Base-by-base conservation (phyloP, 1,140 invertebrate species). In the Aphaenogaster rudis region DNA sequence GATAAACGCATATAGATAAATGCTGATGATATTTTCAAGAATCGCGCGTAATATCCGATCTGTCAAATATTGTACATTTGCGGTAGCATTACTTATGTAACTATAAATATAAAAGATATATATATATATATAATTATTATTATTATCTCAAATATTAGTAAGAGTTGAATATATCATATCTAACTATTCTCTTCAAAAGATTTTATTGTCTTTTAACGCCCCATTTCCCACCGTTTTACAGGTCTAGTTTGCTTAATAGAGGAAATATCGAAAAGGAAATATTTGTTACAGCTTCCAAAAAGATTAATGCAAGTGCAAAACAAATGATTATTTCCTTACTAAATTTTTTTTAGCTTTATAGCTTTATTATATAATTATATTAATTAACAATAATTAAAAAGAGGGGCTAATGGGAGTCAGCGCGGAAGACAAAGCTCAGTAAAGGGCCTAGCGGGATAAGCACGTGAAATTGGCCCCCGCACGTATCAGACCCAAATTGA, bases 51-150 rank as follows among this genome's bases (percentile, higher is more conserved):
- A 90, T 88, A 88, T 88, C 79, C 42, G 88, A 89, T 71, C 88
- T 93, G 91, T 93, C 91, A 91, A 92, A 93, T 93, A 93, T 93
- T 93, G 92, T 93, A 93, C 88, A 93, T 93, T 93, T 88, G 88
- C 88, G 76, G 89, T 87, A 86, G 64, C 74, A 86, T 92, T 92
- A 80, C 74, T 76, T 92, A 88, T 88, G 74, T 87, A 64, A 90
- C 39, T 79, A 86, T 89, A 89, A 76, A 61, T 88, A 89, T 71
- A 86, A 87, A 86, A 90, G 59, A 28, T 59, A 79, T 33, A 77
- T 85, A 88, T 33, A 77, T 85, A 88, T 57, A 76, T 48, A 50
- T 21, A 21, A 21, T 21, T 21, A 86, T 63, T 45, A 89, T 86
- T 87, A 92, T 90, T 92, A 92, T 91, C 21, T 28, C 15, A 61